phyloP scores from a whole-genome alignment of 2,888 invertebrate species.

The Tetheella fluctuosa region DNA sequence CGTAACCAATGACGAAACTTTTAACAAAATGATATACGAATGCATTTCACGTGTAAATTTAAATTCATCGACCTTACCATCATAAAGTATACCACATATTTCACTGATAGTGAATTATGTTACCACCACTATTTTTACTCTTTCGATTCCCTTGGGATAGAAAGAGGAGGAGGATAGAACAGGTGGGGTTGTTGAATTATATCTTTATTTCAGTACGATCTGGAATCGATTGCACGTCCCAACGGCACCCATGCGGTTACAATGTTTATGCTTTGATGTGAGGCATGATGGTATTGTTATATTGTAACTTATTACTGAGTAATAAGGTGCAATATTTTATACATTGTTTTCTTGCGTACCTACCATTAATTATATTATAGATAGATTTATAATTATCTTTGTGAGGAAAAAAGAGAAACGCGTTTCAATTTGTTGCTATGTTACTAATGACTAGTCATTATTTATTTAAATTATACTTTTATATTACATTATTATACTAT shows the following conservation, averaged over 20 bases:
- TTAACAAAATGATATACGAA: slow-evolving; percentile 37
- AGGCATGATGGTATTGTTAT: background rate
- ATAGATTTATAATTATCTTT: too few species aligned
- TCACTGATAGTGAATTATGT: slow-evolving; percentile 47
- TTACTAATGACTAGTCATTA: too few species aligned
- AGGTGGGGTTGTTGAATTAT: slow-evolving; percentile 51
- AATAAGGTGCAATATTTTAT: too few species aligned
- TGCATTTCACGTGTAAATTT: slow-evolving; percentile 47
- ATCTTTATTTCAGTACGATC: slow-evolving; percentile 48
- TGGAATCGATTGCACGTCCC: slow-evolving; percentile 46
- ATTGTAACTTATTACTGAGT: background rate
- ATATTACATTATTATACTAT: too few species aligned
- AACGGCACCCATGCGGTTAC: slow-evolving; percentile 32
- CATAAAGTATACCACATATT: slow-evolving; percentile 44
- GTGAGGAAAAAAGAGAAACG: too few species aligned
- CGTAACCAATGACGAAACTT: slow-evolving; percentile 18
- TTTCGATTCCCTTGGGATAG: slow-evolving; percentile 33
- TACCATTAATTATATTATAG: too few species aligned
- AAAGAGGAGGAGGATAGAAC: slow-evolving; percentile 17
- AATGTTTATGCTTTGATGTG: slow-evolving; percentile 25
- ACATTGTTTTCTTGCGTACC: too few species aligned
- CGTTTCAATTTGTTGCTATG: too few species aligned
- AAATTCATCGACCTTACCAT: slow-evolving; percentile 47
- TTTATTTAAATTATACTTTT: too few species aligned
- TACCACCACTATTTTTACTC: slow-evolving; percentile 40